phyloP scores from a whole-genome alignment of 2,888 invertebrate genomes.

The Scaptomyza caliginosa region DNA sequence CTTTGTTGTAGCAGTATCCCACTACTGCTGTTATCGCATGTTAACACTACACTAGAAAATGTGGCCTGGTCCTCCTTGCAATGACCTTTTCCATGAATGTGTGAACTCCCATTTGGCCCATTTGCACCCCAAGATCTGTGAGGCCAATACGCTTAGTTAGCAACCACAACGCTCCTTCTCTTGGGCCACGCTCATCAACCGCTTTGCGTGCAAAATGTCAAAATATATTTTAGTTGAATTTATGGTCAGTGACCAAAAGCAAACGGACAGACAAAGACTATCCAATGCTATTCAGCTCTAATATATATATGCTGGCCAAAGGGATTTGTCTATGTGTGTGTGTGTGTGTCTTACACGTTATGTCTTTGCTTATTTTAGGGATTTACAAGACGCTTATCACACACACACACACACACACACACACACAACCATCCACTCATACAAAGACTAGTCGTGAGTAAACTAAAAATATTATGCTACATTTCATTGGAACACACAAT shows the following conservation, averaged over 20 bases:
- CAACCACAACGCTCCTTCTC: constrained; percentile 12
- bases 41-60: constrained; percentile 79
- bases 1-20: no score
- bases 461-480: constrained; percentile 73
- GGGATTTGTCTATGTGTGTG: constrained; percentile 44
- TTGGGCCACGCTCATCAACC: constrained; percentile 30
- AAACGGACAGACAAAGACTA: constrained; percentile 22
- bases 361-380: constrained; percentile 69
- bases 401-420: constrained; percentile 21
- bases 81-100: constrained; percentile 63
- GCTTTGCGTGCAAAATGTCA: constrained; percentile 76
- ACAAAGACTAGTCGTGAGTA: constrained; percentile 19
- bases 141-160: constrained; percentile 66
- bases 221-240: constrained; percentile 77
- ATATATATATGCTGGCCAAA: constrained; percentile 24
- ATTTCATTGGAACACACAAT: constrained; percentile 58
- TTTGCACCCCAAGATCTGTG: constrained; percentile 41
- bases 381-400: constrained; percentile 69
- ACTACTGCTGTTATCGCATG: constrained; percentile 72
- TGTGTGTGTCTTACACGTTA: constrained; percentile 17
- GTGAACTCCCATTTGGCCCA: constrained; percentile 33
- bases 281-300: constrained; percentile 36
- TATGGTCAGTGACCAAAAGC: constrained; percentile 68
- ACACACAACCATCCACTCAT: constrained; percentile 4
- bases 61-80: constrained; percentile 69